A percentile compares a stretch with the other conserved stretches of the same genome.
Conservation (phyloP, 2,888 invertebrate species). For the Torymus texanus region DNA sequence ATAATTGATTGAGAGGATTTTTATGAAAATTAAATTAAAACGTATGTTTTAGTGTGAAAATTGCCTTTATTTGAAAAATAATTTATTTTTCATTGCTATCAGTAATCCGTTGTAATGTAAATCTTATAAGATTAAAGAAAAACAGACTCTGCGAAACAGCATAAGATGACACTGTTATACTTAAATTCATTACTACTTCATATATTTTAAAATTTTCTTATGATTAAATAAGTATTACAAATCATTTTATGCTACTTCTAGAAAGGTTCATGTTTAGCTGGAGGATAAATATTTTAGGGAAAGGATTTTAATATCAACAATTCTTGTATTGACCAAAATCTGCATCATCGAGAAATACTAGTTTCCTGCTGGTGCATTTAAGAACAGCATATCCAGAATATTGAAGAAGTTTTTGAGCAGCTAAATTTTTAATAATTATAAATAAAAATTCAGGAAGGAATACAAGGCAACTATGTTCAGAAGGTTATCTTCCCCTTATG, state of each 20-base stretch:
- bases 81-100: constrained; percentile 60
- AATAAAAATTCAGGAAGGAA: constrained; percentile 69
- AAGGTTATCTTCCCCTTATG: constrained; percentile 71
- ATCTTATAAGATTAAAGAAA: constrained; percentile 67
- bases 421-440: constrained; percentile 33
- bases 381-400: constrained; percentile 54
- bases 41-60: constrained; percentile 53
- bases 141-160: constrained; percentile 73
- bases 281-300: constrained; percentile 21
- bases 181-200: constrained; percentile 68
- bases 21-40: constrained; percentile 60
- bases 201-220: constrained; percentile 60
- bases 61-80: constrained; percentile 64
- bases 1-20: constrained; percentile 43
- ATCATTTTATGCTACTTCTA: constrained; percentile 72
- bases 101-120: constrained; percentile 65
- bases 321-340: constrained; percentile 36
- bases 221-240: constrained; percentile 51
- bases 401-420: constrained; percentile 63
- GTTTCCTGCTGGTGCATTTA: constrained; percentile 33
- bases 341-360: constrained; percentile 28
- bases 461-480: constrained; percentile 74
- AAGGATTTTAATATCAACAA: constrained; percentile 32
- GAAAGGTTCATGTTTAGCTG: constrained; percentile 30
- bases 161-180: constrained; percentile 65